Evolutionary conservation across 1,140 invertebrate species (phyloP).

Genomic region (Monochamus saltuarius): DNA sequence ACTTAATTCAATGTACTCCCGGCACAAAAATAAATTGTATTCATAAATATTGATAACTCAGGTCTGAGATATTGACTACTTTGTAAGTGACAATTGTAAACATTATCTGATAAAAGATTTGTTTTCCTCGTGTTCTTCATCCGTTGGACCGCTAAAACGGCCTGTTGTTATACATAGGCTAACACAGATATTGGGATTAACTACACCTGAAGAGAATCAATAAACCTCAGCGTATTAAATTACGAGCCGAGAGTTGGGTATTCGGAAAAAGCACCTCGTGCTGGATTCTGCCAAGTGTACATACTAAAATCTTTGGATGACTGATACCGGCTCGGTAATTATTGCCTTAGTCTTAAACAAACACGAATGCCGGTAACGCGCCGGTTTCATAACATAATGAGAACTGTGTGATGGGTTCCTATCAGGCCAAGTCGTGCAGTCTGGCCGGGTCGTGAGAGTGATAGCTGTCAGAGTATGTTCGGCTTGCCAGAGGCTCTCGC

Average conservation of each 20-base stretch:
- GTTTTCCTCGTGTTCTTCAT: too few relatives aligned
- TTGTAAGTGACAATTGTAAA: too few relatives aligned
- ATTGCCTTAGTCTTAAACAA: constrained; percentile 36
- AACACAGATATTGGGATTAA: constrained; percentile 12
- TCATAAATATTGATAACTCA: too few relatives aligned
- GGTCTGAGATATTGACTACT: too few relatives aligned
- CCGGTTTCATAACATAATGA: constrained; percentile 37
- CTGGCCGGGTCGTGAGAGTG: constrained; percentile 38
- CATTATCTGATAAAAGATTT: too few relatives aligned
- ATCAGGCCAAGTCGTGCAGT: constrained; percentile 30
- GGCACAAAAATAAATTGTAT: too few relatives aligned
- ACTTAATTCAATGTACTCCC: too few relatives aligned
- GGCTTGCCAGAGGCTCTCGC: constrained; percentile 5
- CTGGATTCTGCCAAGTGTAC: not conserved
- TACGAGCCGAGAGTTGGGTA: constrained; percentile 4
- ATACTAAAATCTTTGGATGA: not conserved
- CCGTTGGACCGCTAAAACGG: too few relatives aligned
- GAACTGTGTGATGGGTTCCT: constrained; percentile 26
- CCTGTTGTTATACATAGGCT: not conserved
- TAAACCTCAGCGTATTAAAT: constrained; percentile 18
- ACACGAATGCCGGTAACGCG: constrained; percentile 36
- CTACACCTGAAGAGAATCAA: constrained; percentile 17
- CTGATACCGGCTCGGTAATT: constrained; percentile 27
- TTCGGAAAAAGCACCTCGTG: constrained; percentile 1
- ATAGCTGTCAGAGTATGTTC: constrained; percentile 35